Base-by-base conservation (phyloP, 2,888 invertebrate genomes). In the Alsophila aescularia region DNA sequence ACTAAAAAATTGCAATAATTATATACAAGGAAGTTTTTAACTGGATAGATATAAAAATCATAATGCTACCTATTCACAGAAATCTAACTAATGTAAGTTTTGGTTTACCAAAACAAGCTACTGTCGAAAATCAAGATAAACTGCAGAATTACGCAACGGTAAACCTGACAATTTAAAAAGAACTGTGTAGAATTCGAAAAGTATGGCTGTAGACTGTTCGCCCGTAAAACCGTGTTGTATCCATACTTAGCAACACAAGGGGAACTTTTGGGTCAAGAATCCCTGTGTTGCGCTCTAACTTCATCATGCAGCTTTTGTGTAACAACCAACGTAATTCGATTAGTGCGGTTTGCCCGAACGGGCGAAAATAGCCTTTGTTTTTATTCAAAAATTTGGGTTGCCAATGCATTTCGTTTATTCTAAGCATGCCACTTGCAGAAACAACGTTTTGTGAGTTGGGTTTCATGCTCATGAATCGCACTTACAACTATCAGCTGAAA, bases 241-340 rank as follows among this genome's bases (percentile, higher is more conserved):
- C 61, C 65, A 73, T 69, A 67, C 75, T 80, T 66, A 48, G 63
- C 57, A 62, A 78, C 76, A 77, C 75, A 79, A 70, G 71, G 61
- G 67, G 65, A 65, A 66, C 40, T 75, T 73, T 71, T 70, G 61
- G 81, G 81, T 82, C 81, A 81, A 83, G 81, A 52, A 72, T 64
- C 61, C 64, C 62, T 66, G 66, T 68, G 69, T 66, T 66, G 64
- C 41, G 62, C 60, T 60, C 67, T 67, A 52, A 54, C 21, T 42
- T 52, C 43, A 27, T 43, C 60, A 60, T 69, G 72, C 69, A 69
- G 56, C 68, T 73, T 69, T 68, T 66, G 58, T 64, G 52, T 65
- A 57, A 73, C 59, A 53, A 67, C 60, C 52, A 55, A 43, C 59
- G 58, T 70, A 67, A 74, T 72, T 75, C 66, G 67, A 76, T 75